These are phyloP conservation scores for Chrysolina oricalcia DNA, from an alignment of 2,888 invertebrate genomes.

Conservation along the genomic window DNA sequence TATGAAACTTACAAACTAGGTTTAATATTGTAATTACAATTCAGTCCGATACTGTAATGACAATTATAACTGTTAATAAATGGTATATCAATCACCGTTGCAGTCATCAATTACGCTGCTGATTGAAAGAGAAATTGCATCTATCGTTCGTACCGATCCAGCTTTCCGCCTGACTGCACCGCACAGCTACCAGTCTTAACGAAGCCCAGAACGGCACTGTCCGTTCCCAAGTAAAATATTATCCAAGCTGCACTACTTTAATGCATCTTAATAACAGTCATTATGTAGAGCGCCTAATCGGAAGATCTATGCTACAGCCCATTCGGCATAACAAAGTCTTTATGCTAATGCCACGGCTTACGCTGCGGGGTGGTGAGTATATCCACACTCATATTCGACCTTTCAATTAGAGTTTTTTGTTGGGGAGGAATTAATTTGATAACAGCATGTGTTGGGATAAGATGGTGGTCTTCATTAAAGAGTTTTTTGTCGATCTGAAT, in stretches of 20 bases:
- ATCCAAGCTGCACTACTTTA: constrained; percentile 64
- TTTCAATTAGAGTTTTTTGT: constrained; percentile 28
- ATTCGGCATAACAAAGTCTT: constrained; percentile 46
- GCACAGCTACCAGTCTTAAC: constrained; percentile 33
- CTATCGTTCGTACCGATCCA: not conserved
- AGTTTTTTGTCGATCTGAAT: constrained; percentile 17
- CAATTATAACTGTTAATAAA: not conserved
- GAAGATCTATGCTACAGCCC: constrained; percentile 52
- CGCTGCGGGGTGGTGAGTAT: constrained; percentile 43
- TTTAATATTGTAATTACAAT: no score
- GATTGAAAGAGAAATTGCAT: not conserved
- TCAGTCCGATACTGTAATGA: no score
- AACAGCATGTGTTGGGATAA: constrained; percentile 29
- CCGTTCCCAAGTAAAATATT: constrained; percentile 63
- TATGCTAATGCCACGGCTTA: constrained; percentile 54
- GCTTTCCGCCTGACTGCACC: constrained; percentile 24
- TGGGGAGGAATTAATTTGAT: constrained; percentile 33
- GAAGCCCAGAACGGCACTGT: constrained; percentile 34
- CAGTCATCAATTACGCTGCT: not conserved
- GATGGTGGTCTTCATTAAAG: constrained; percentile 30
- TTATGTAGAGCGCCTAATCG: constrained; percentile 60
- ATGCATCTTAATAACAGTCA: constrained; percentile 66
- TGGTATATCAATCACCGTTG: not conserved
- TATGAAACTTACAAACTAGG: no score
- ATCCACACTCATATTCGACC: constrained; percentile 28